These are phyloP conservation scores for Tachystola acroxantha DNA, from an alignment of 2,888 invertebrate genomes.

Conservation along the genomic window DNA sequence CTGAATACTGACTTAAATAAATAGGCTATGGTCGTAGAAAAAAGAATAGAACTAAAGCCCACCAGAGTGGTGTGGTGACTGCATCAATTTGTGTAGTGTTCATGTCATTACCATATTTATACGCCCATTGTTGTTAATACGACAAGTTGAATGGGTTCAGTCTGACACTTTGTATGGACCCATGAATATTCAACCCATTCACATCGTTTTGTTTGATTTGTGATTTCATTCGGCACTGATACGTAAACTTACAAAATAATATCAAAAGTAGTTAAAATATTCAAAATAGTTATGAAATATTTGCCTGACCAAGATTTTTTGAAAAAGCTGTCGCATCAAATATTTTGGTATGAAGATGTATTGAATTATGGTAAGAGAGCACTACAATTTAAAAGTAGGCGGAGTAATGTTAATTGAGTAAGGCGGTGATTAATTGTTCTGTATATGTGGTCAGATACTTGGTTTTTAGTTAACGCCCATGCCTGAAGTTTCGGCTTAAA, in stretches of 20 bases:
- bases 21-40: no score
- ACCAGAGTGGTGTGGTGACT: no score
- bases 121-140: conserved; percentile 15
- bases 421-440: not conserved
- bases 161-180: conserved; percentile 15
- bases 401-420: not conserved
- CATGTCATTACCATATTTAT: conserved; percentile 10
- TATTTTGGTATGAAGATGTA: no score
- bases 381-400: not conserved
- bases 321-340: no score
- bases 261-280: not conserved
- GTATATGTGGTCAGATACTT: not conserved
- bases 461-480: not conserved
- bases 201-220: conserved; percentile 6
- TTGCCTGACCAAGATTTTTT: no score
- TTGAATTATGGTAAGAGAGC: no score
- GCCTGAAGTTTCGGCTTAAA: not conserved
- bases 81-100: no score
- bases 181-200: conserved; percentile 6
- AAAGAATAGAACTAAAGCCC: no score
- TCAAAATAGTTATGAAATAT: no score
- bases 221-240: not conserved
- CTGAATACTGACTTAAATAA: no score
- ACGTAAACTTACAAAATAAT: not conserved
- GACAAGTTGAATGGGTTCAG: conserved; percentile 16